phyloP scores from a whole-genome alignment of 1,140 invertebrate species.

The Zaprionus vittiger region DNA sequence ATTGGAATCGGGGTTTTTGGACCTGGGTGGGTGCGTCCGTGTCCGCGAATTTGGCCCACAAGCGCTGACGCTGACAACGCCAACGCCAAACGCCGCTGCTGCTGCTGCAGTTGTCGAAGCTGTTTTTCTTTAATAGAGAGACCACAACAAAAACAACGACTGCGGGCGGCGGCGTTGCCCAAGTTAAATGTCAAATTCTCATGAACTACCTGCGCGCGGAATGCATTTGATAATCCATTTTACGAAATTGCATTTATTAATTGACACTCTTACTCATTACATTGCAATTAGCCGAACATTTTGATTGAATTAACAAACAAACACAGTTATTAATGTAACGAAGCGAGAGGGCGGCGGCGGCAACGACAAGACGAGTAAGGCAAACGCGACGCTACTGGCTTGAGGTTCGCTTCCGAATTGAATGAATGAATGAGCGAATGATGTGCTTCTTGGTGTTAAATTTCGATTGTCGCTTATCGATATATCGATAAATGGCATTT shows the following conservation, averaged over 20 bases:
- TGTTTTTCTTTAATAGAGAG: slow-evolving; percentile 28
- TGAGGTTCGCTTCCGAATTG: slow-evolving; percentile 45
- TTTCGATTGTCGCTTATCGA: slow-evolving; percentile 13
- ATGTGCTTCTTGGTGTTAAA: slow-evolving; percentile 12
- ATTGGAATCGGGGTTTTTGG: slow-evolving; percentile 43
- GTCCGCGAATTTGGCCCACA: slow-evolving; percentile 62
- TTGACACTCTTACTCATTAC: slow-evolving; percentile 29
- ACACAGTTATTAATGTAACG: background rate
- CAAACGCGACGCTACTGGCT: slow-evolving; percentile 15
- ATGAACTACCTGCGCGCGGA: slow-evolving; percentile 53
- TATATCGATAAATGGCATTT: slow-evolving; percentile 1
- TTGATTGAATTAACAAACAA: slow-evolving; percentile 26
- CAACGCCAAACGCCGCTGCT: slow-evolving; percentile 42
- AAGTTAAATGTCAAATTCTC: slow-evolving; percentile 77
- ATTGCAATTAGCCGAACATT: slow-evolving; percentile 28
- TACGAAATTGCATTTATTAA: slow-evolving; percentile 3
- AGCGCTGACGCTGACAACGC: slow-evolving; percentile 24
- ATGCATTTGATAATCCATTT: slow-evolving; percentile 13
- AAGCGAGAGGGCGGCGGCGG: background rate
- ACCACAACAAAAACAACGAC: slow-evolving; percentile 23
- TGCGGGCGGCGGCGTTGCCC: slow-evolving; percentile 10
- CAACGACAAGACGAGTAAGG: slow-evolving; percentile 19
- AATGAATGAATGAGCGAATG: slow-evolving; percentile 45
- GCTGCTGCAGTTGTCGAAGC: slow-evolving; percentile 37
- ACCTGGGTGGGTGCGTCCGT: slow-evolving; percentile 72